Percentiles rank a stretch among this genome's conserved stretches.
phyloP scores from a whole-genome alignment of 1,140 invertebrate species.

The Hetaerina americana region DNA sequence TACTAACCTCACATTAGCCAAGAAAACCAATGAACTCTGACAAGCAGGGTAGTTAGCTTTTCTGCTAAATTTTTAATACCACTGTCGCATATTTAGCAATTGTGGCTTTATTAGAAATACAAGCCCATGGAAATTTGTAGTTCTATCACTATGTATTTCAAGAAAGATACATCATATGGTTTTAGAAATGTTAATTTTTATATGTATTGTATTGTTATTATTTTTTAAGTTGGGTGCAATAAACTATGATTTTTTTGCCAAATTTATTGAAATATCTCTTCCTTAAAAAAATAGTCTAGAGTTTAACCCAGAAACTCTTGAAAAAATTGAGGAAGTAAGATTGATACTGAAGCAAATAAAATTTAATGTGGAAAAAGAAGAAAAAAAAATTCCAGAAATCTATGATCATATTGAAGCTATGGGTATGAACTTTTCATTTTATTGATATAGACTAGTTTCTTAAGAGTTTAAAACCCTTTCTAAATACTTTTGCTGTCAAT shows the following conservation, averaged over 20 bases:
- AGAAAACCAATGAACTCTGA: too few relatives aligned
- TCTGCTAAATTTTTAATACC: too few relatives aligned
- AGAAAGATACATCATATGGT: background rate
- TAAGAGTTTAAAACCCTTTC: background rate
- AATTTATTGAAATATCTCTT: background rate
- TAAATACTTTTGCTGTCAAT: background rate
- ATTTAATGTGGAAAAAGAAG: constrained; percentile 40
- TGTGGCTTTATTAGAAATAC: too few relatives aligned
- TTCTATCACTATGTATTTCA: background rate
- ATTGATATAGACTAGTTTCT: background rate
- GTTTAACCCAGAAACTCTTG: background rate
- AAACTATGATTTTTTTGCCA: background rate
- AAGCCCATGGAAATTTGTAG: background rate
- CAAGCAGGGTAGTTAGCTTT: too few relatives aligned
- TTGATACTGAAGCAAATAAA: constrained; percentile 49
- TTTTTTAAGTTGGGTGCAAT: background rate
- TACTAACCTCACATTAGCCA: too few relatives aligned
- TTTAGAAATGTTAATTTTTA: constrained; percentile 7
- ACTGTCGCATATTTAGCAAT: too few relatives aligned
- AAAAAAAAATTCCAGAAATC: constrained; percentile 54
- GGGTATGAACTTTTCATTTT: constrained; percentile 34
- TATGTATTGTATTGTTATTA: constrained; percentile 3
- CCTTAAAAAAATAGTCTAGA: background rate
- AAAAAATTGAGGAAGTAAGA: constrained; percentile 24
- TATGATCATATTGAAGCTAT: constrained; percentile 55